These are phyloP conservation scores for Epizoanthus illoricatus DNA, from an alignment of 92 coral and sea anemone genomes.

Conservation along the genomic window DNA sequence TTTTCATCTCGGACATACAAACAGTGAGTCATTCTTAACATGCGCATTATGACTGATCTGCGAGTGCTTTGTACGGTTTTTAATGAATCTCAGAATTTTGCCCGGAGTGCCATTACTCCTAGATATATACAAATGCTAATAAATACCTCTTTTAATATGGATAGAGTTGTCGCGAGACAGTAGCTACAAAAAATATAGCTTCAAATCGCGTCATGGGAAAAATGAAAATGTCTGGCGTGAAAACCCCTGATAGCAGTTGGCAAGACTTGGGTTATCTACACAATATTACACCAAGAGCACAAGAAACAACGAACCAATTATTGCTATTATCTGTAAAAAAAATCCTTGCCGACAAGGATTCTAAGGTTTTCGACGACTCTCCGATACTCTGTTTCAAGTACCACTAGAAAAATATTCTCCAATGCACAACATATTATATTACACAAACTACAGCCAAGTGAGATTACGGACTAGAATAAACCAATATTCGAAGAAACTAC, in stretches of 20 bases:
- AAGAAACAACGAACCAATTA: background rate
- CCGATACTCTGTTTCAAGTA: too few species aligned
- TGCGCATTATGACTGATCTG: constrained; percentile 8
- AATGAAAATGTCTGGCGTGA: background rate
- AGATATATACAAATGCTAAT: constrained; percentile 34
- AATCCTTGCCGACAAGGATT: background rate
- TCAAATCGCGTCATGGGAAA: background rate
- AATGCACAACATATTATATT: too few species aligned
- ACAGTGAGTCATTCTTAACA: background rate
- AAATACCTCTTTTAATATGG: constrained; percentile 15
- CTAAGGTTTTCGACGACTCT: background rate
- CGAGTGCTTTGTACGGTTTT: constrained; percentile 21
- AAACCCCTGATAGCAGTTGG: background rate
- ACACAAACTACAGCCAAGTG: too few species aligned
- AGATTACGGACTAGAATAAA: too few species aligned
- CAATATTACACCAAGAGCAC: background rate
- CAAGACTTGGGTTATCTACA: background rate
- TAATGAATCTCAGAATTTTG: constrained; percentile 2
- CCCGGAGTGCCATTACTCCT: background rate
- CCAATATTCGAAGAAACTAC: too few species aligned
- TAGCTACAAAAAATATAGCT: constrained; percentile 7
- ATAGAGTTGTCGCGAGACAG: background rate
- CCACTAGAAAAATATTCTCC: too few species aligned
- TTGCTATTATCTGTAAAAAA: background rate
- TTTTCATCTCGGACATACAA: constrained; percentile 14